Evolutionary conservation across 2,113 vertebrate genomes (phyloP).

Genomic region (Ictalurus furcatus): DNA sequence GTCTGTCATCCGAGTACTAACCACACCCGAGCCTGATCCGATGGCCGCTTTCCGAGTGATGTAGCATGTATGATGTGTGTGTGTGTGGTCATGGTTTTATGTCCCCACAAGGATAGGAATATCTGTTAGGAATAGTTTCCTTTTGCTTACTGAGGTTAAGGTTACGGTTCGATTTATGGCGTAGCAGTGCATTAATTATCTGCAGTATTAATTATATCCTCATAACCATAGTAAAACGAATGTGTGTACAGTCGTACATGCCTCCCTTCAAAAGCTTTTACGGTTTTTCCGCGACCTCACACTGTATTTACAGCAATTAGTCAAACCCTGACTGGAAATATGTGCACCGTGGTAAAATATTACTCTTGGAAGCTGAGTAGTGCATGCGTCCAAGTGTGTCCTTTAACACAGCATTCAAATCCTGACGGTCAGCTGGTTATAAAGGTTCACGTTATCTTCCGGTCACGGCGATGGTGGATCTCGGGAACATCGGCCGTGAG

Average conservation of each 20-base stretch:
- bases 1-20: not conserved
- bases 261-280: not conserved
- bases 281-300: not conserved
- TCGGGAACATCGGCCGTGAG: not conserved
- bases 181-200: not conserved
- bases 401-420: not conserved
- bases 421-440: not conserved
- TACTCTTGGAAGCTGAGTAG: not conserved
- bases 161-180: not conserved
- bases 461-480: not conserved
- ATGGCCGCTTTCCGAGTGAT: not conserved
- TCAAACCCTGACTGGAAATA: slow-evolving; percentile 6
- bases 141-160: no score
- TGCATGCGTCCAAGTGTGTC: not conserved
- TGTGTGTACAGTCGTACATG: not conserved
- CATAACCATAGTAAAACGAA: not conserved
- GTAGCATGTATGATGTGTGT: not conserved
- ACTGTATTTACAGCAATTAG: slow-evolving; percentile 1
- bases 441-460: not conserved
- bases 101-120: not conserved
- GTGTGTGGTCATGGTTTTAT: not conserved
- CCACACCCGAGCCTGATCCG: not conserved
- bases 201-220: not conserved
- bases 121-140: no score
- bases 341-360: not conserved